Percentiles rank a stretch among this genome's conserved stretches.
phyloP scores from a whole-genome alignment of 2,113 vertebrate species.

The Herpetotheres cachinnans region DNA sequence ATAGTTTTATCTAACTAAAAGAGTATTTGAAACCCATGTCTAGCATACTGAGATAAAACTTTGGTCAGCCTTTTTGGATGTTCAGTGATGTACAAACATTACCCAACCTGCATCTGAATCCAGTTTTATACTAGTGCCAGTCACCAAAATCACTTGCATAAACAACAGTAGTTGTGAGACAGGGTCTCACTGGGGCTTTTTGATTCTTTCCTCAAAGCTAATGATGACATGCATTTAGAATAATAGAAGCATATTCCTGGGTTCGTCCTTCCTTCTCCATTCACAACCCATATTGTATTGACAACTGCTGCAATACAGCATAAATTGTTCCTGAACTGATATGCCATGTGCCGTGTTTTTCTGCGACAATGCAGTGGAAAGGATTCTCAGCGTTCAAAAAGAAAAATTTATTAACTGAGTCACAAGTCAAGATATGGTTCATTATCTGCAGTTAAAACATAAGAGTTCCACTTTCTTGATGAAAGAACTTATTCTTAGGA shows the following conservation, averaged over 20 bases:
- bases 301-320: not conserved
- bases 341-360: not conserved
- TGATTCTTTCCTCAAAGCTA: not conserved
- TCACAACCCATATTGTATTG: not conserved
- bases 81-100: fast-evolving
- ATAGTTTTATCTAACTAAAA: not conserved
- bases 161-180: not conserved
- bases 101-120: not conserved
- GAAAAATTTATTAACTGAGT: not conserved
- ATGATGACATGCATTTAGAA: not conserved
- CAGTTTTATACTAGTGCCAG: not conserved
- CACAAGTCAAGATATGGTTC: not conserved
- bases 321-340: not conserved
- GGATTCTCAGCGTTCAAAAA: not conserved
- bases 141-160: not conserved
- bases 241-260: not conserved
- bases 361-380: not conserved
- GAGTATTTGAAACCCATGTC: not conserved
- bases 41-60: not conserved
- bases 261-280: not conserved
- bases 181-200: not conserved
- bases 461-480: not conserved
- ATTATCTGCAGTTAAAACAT: not conserved
- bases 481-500: not conserved
- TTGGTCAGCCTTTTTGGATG: not conserved